A percentile compares a stretch with the other conserved stretches of the same genome.
Conservation (phyloP, 2,797 vertebrate species). For the Squalus acanthias region DNA sequence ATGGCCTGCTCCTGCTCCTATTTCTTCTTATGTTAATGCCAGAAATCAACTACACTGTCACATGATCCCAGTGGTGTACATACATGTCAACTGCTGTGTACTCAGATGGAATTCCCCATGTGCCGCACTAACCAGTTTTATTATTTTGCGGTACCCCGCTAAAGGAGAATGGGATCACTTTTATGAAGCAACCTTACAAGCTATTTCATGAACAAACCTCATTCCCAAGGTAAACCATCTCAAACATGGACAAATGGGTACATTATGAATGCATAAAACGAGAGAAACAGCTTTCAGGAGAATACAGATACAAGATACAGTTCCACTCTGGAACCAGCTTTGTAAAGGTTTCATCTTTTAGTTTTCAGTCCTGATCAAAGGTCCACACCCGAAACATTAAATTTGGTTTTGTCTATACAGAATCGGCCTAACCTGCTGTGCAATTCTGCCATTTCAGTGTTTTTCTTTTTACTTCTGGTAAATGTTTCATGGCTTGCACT, state of each 20-base stretch:
- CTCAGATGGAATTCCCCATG: not conserved
- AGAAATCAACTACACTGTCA: not conserved
- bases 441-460: not conserved
- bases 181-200: not conserved
- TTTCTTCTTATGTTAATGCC: too few species aligned
- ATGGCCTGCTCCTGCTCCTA: too few species aligned
- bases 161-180: not conserved
- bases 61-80: not conserved
- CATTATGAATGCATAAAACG: not conserved
- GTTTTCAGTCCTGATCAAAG: not conserved
- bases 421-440: not conserved
- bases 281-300: not conserved
- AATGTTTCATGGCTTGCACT: not conserved
- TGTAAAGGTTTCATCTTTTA: slow-evolving; percentile 20
- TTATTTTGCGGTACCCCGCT: not conserved
- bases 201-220: not conserved
- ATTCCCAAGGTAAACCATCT: not conserved
- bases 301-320: not conserved
- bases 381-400: not conserved
- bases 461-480: not conserved
- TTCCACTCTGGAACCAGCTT: not conserved
- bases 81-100: not conserved
- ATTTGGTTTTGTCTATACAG: not conserved
- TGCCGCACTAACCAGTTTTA: not conserved
- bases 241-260: not conserved